Base-by-base conservation (phyloP, 2,888 invertebrate species). In the Adelognathus sp. region DNA sequence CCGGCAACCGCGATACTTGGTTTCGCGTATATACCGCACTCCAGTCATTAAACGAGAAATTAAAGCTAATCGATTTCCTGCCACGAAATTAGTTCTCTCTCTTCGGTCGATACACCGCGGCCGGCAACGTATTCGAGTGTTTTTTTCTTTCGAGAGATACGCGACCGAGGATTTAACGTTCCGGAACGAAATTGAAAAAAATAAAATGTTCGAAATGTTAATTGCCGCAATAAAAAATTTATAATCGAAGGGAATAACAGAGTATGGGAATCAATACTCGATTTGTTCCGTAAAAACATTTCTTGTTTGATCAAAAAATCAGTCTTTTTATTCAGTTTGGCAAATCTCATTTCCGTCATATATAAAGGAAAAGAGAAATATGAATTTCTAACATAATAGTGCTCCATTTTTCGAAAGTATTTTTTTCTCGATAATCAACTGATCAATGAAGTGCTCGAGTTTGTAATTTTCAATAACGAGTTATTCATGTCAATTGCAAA, bases 51-150 rank as follows among this genome's bases (percentile, higher is more conserved):
- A 67, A 72, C 67, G 72, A 77, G 67, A 72, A 72, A 77, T 77
- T 72, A 67, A 77, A 77, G 56, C 73, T 73, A 73, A 77, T 77
- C 77, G 77, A 77, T 77, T 77, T 77, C 69, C 73, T 73, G 77
- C 67, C 63, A 77, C 77, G 73, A 77, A 77, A 73, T 73, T 73
- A 69, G 56, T 77, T 73, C 77, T 44, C 69, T 50, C 36, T 36
- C 24, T 71, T n/a, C n/a, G 7, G 46, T 36, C 21, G 33, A 18
- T 64, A 31, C 16, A 41, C 29, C 18, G 5, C 16, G n/a, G n/a
- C n/a, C n/a, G n/a, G 18, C 21, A 7, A 0, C 21, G 31, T 9
- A 7, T n/a, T 21, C 46, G 29, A 18, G 24, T 24, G 21, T 27
- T 24, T 41, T 11, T 21, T 36, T 36, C 36, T 9, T 41, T 41